A percentile compares a stretch with the other conserved stretches of the same genome.
phyloP scores from a whole-genome alignment of 2,113 vertebrate species.

The Indicator maculatus region DNA sequence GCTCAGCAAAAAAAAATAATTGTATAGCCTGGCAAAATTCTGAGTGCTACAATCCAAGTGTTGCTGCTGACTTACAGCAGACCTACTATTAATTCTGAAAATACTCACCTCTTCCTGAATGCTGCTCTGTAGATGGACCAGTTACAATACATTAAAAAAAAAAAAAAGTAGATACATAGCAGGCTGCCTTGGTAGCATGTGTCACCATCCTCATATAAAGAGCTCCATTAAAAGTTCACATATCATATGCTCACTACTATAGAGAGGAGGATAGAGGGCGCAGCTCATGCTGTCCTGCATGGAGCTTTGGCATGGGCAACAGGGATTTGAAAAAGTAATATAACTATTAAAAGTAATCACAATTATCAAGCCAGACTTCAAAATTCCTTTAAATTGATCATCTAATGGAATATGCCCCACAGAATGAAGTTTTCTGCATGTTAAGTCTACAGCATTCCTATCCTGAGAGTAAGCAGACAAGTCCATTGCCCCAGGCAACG shows the following conservation, averaged over 20 bases:
- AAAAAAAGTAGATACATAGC: not conserved
- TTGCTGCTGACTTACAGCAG: not conserved
- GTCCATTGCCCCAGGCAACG: not conserved
- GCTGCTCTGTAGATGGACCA: not conserved
- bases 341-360: not conserved
- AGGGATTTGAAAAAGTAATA: not conserved
- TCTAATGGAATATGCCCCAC: not conserved
- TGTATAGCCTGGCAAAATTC: not conserved
- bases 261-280: not conserved
- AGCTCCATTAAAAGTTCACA: not conserved
- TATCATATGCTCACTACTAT: rapidly evolving
- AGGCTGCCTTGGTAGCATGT: not conserved
- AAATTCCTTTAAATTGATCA: not conserved
- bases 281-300: not conserved
- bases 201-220: not conserved
- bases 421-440: not conserved
- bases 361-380: not conserved
- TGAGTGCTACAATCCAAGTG: not conserved
- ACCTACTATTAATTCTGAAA: not conserved
- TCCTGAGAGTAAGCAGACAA: not conserved
- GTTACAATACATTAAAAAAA: not conserved
- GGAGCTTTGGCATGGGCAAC: not conserved
- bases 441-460: not conserved
- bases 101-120: not conserved
- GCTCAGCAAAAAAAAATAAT: not conserved